phyloP scores from a whole-genome alignment of 2,888 invertebrate species.

The Craniophora ligustri region DNA sequence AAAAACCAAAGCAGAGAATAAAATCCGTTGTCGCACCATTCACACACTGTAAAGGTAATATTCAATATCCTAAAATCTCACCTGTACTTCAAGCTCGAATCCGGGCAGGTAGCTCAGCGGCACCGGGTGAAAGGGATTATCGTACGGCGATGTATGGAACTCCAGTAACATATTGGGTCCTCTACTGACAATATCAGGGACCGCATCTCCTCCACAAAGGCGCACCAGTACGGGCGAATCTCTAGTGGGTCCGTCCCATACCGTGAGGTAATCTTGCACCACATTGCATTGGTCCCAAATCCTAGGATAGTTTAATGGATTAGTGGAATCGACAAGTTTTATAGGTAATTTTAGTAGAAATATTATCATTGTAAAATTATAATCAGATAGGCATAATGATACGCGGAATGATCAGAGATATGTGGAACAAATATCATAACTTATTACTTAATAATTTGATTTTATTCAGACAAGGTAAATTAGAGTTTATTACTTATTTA shows the following conservation, averaged over 20 bases:
- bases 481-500: too few relatives aligned
- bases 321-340: constrained; percentile 41
- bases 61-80: constrained; percentile 68
- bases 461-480: too few relatives aligned
- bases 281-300: constrained; percentile 95
- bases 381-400: too few relatives aligned
- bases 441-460: too few relatives aligned
- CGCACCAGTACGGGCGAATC: constrained; percentile 92
- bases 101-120: constrained; percentile 94
- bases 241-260: constrained; percentile 93
- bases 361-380: too few relatives aligned
- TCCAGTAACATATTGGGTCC: constrained; percentile 93
- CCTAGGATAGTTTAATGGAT: constrained; percentile 76
- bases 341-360: constrained; percentile 25
- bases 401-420: too few relatives aligned
- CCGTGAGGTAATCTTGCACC: constrained; percentile 94
- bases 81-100: constrained; percentile 94
- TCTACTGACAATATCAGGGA: constrained; percentile 93
- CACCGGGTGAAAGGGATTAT: constrained; percentile 94
- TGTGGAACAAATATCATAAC: too few relatives aligned
- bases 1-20: constrained; percentile 30
- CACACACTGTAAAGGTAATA: constrained; percentile 30
- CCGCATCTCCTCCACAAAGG: constrained; percentile 94
- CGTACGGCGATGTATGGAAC: constrained; percentile 94
- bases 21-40: constrained; percentile 19